Evolutionary conservation across 2,888 invertebrate species (phyloP).

Genomic region (Sclerodermus sp.): DNA sequence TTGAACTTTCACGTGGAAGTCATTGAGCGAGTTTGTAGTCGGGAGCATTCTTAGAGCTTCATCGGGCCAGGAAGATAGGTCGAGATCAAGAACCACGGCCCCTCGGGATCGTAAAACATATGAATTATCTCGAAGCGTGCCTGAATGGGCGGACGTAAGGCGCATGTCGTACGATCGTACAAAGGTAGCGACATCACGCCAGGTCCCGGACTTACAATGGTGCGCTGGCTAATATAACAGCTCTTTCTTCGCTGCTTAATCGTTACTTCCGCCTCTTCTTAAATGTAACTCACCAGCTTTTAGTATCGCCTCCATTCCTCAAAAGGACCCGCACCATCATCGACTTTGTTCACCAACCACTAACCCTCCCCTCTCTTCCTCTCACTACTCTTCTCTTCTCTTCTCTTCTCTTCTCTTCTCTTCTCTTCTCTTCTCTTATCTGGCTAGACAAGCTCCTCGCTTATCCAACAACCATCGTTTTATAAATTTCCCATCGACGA

Average conservation of each 20-base stretch:
- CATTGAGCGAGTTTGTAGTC: not conserved
- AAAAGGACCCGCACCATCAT: no score
- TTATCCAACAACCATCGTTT: no score
- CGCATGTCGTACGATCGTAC: conserved; percentile 72
- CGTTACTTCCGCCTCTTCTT: conserved; percentile 51
- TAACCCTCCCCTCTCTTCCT: no score
- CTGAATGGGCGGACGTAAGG: conserved; percentile 51
- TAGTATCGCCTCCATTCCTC: no score
- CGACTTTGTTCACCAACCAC: no score
- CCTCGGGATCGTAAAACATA: conserved; percentile 43
- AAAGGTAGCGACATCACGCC: conserved; percentile 61
- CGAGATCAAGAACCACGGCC: conserved; percentile 10
- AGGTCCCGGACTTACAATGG: conserved; percentile 45
- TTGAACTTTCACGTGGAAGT: no score
- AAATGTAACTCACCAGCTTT: not conserved
- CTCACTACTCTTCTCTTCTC: no score
- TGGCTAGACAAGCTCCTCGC: no score
- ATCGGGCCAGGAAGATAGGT: conserved; percentile 1
- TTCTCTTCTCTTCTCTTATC: no score
- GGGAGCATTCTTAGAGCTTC: no score
- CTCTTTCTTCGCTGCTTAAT: conserved; percentile 55
- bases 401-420: no score
- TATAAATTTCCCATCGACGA: no score
- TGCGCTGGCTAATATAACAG: conserved; percentile 46
- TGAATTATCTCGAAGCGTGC: conserved; percentile 51